These are phyloP conservation scores for Hypothenemus hampei DNA, from an alignment of 1,140 invertebrate species.

Conservation along the genomic window DNA sequence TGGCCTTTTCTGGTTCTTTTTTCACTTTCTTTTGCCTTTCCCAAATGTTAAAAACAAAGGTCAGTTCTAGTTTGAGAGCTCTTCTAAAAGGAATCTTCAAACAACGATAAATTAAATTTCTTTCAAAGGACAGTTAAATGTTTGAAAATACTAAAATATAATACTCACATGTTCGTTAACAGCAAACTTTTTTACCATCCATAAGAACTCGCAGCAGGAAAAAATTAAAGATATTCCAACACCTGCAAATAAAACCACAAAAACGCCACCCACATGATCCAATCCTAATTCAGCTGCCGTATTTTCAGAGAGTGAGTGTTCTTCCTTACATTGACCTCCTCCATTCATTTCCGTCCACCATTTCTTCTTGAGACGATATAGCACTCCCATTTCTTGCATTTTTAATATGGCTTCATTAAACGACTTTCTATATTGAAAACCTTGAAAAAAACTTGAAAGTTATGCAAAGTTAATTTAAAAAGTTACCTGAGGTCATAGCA, in stretches of 20 bases:
- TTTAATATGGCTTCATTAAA: conserved; percentile 66
- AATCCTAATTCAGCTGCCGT: conserved; percentile 61
- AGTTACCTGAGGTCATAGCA: conserved; percentile 67
- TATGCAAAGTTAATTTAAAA: neutral
- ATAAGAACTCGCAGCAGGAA: conserved; percentile 72
- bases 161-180: conserved; percentile 63
- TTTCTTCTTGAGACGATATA: conserved; percentile 66
- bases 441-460: conserved; percentile 42
- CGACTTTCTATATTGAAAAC: conserved; percentile 62
- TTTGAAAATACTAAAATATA: conserved; percentile 1
- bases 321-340: conserved; percentile 43
- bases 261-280: conserved; percentile 84
- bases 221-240: conserved; percentile 60
- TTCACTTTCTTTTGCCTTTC: conserved; percentile 54
- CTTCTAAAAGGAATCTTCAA: conserved; percentile 56
- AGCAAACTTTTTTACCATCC: conserved; percentile 74
- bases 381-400: conserved; percentile 67
- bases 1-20: no score
- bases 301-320: conserved; percentile 37
- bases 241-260: conserved; percentile 75
- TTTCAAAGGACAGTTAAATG: neutral
- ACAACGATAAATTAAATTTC: conserved; percentile 14
- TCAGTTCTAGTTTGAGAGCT: conserved; percentile 57
- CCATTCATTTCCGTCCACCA: conserved; percentile 70
- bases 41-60: conserved; percentile 60